These are phyloP conservation scores for Menidia menidia DNA, from an alignment of 2,797 vertebrate species.

Conservation along the genomic window DNA sequence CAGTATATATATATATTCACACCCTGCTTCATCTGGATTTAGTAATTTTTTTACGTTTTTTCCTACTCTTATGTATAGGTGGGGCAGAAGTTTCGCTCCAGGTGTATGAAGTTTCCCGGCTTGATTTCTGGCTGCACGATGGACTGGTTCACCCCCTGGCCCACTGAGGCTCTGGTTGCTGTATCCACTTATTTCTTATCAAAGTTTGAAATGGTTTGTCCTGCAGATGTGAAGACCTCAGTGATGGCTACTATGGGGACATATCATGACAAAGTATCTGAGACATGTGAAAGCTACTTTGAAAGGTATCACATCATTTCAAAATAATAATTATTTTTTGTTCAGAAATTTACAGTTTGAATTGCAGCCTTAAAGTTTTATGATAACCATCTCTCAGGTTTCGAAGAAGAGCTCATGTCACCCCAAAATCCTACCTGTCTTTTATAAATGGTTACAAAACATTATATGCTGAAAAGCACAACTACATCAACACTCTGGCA, in stretches of 20 bases:
- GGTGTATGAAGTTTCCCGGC: constrained; percentile 90
- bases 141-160: constrained; percentile 93
- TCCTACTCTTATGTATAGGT: constrained; percentile 58
- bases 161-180: constrained; percentile 88
- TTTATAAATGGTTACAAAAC: constrained; percentile 90
- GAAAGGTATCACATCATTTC: constrained; percentile 78
- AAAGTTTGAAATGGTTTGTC: constrained; percentile 86
- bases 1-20: no score
- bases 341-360: background rate
- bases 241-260: constrained; percentile 89
- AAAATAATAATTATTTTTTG: background rate
- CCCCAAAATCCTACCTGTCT: constrained; percentile 91
- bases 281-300: constrained; percentile 88
- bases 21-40: background rate
- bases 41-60: background rate
- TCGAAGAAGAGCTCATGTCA: constrained; percentile 88
- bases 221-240: constrained; percentile 81
- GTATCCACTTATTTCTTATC: constrained; percentile 90
- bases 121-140: constrained; percentile 91
- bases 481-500: constrained; percentile 83
- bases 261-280: constrained; percentile 89
- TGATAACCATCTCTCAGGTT: constrained; percentile 82
- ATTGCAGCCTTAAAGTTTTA: constrained; percentile 57
- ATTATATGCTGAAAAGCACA: constrained; percentile 84
- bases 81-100: constrained; percentile 88